Evolutionary conservation across 1,140 invertebrate genomes (phyloP).

Genomic region (Lanistes nyassanus): DNA sequence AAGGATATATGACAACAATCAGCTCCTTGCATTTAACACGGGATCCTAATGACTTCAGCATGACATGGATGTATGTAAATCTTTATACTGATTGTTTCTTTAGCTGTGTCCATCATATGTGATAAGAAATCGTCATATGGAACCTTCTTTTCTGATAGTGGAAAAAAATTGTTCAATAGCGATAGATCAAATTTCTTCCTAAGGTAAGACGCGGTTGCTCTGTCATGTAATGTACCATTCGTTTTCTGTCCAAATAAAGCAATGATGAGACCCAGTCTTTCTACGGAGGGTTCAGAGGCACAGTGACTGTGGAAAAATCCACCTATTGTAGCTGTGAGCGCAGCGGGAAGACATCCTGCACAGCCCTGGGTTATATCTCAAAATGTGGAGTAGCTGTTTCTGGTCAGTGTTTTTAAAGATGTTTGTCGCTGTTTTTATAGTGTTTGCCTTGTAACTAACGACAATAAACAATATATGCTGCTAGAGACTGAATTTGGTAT

Average conservation of each 20-base stretch:
- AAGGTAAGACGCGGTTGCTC: no score
- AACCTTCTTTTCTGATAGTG: no score
- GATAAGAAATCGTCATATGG: no score
- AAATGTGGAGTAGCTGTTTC: conserved; percentile 29
- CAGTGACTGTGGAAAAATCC: conserved; percentile 13
- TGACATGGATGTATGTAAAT: conserved; percentile 34
- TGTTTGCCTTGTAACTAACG: neutral
- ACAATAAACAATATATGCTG: no score
- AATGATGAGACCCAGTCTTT: conserved; percentile 5
- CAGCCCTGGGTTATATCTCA: conserved; percentile 34
- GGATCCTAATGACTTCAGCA: conserved; percentile 35
- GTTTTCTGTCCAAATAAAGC: no score
- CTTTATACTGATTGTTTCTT: no score
- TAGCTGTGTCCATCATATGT: no score
- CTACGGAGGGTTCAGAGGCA: conserved; percentile 31
- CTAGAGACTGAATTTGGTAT: no score
- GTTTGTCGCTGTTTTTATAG: neutral
- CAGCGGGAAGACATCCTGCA: conserved; percentile 24
- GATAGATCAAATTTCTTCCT: no score
- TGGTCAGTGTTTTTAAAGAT: neutral
- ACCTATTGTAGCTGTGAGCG: conserved; percentile 43
- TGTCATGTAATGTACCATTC: no score
- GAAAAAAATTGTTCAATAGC: no score
- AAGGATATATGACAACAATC: conserved; percentile 18
- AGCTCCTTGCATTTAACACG: neutral